Conservation (phyloP, 2,113 vertebrate species). For the Cyanistes caeruleus region DNA sequence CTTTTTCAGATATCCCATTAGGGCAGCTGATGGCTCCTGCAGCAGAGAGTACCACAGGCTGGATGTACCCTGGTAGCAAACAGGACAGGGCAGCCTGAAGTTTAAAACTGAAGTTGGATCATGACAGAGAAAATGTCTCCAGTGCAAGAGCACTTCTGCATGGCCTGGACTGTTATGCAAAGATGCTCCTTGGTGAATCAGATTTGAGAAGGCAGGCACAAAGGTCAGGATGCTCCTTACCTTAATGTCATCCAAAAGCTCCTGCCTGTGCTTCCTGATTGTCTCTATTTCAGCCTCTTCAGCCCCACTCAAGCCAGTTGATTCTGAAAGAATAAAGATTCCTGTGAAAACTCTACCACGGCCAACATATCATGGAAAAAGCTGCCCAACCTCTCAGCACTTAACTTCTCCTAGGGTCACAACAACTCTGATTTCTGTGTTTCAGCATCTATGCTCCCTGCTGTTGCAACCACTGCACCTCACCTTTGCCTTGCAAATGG, state of each 20-base stretch:
- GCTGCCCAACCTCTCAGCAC: background rate
- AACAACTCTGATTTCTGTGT: background rate
- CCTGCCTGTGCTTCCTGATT: conserved; percentile 82
- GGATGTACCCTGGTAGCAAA: background rate
- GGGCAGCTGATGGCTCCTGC: background rate
- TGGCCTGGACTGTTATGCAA: background rate
- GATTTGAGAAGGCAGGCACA: background rate
- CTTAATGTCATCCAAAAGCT: conserved; percentile 91
- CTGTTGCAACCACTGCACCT: background rate
- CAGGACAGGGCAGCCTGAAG: background rate
- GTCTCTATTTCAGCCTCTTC: conserved; percentile 85
- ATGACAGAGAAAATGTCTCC: background rate
- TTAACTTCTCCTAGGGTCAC: background rate
- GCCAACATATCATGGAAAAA: background rate
- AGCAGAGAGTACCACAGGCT: background rate
- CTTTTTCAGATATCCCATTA: background rate
- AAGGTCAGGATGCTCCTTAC: conserved; percentile 49
- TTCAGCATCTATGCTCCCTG: background rate
- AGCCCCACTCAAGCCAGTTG: conserved; percentile 75
- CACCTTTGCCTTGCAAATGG: background rate
- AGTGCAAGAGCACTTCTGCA: background rate
- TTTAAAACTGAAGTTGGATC: background rate
- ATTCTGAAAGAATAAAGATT: conserved; percentile 64
- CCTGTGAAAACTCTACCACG: background rate
- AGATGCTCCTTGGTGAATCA: background rate